These are phyloP conservation scores for Danaus plexippus DNA, from an alignment of 1,140 invertebrate genomes.

Conservation along the genomic window DNA sequence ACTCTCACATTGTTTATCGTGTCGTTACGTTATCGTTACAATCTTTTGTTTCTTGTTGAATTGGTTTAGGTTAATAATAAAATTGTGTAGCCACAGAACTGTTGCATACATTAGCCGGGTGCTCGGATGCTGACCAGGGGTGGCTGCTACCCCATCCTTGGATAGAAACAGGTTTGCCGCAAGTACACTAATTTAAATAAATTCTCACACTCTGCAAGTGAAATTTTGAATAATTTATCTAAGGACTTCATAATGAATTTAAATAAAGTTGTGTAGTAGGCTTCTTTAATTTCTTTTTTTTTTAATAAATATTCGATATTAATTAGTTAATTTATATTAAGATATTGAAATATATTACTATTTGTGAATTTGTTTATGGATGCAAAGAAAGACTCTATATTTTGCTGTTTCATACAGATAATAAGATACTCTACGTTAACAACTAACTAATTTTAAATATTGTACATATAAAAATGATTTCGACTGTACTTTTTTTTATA, in stretches of 20 bases:
- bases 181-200: slow-evolving; percentile 60
- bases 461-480: no score
- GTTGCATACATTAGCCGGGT: slow-evolving; percentile 15
- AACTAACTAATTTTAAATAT: not conserved
- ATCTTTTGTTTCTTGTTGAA: slow-evolving; percentile 2
- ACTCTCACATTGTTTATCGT: no score
- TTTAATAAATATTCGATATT: no score
- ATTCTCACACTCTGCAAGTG: slow-evolving; percentile 41
- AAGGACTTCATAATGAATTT: slow-evolving; percentile 14
- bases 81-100: slow-evolving; percentile 7
- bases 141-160: slow-evolving; percentile 17
- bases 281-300: no score
- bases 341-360: slow-evolving; percentile 3
- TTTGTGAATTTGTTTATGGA: not conserved
- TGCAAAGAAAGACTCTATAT: no score
- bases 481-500: slow-evolving; percentile 1
- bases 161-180: slow-evolving; percentile 37
- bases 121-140: slow-evolving; percentile 27
- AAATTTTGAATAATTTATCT: slow-evolving; percentile 9
- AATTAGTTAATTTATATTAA: no score
- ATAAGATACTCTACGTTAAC: not conserved
- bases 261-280: slow-evolving; percentile 4
- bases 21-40: no score
- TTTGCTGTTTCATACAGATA: no score
- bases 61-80: slow-evolving; percentile 4